Base-by-base conservation (phyloP, 2,113 vertebrate genomes). In the Corythornis cristatus region DNA sequence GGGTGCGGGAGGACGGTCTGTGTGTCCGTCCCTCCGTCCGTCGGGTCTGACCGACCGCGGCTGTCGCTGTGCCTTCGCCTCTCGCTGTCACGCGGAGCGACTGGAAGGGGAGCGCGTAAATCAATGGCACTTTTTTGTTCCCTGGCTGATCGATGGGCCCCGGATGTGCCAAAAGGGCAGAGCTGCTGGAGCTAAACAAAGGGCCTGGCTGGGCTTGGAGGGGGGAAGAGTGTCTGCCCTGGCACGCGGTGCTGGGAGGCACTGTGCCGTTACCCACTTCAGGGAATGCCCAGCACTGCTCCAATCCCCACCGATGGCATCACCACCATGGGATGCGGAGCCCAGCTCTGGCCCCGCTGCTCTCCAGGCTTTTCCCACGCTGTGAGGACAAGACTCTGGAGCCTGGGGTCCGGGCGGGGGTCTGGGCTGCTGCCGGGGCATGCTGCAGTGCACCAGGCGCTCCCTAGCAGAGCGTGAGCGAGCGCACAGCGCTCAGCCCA, bases 311-410 rank as follows among this genome's bases (percentile, higher is more conserved):
- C 25, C 15, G 0, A 42, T 12, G 28, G 10, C 54, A 15, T 29
- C 9, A 1, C 26, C 54, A 2, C 0, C 1, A 5, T 0, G 73
- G 54, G 68, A 6, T 42, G 53, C 77, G 18, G 51, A 71, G 77
- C 40, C 45, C 40, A 1, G 19, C 43, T 45, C 42, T 0, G 12
- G 23, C 64, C 21, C n/a, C 5, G 5, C 51, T 0, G 1, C 50
- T 50, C 50, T 64, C 37, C 40, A 11, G 19, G 46, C 57, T 18
- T 51, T 29, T 76, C 40, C 73, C 3, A 3, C 26, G 4, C 22
- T 3, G 1, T 0, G 33, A 16, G 19, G 23, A 37, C 0, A 10
- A 56, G 3, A 2, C 5, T 9, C 40, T 1, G 0, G 3, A 11
- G 48, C 9, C 5, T 1, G 14, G 73, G 77, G 64, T 68, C 84